Percentiles rank a stretch among this genome's conserved stretches.
Evolutionary conservation across 2,797 vertebrate species (phyloP).

Genomic region (Liasis olivaceus): DNA sequence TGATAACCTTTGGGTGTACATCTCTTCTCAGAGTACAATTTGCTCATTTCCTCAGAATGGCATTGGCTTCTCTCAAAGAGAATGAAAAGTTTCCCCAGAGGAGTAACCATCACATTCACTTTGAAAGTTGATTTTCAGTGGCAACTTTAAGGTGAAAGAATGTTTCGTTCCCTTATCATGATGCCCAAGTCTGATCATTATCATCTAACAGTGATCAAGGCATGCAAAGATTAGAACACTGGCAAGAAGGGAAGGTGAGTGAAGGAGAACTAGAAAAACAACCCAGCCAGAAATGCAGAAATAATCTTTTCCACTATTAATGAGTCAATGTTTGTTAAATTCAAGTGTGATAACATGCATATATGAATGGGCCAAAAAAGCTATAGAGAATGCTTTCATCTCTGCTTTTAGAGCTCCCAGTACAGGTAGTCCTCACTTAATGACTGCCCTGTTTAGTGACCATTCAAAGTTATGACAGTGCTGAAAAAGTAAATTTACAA

Average conservation of each 20-base stretch:
- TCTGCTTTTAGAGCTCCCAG: too few relatives aligned
- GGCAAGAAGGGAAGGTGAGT: not conserved
- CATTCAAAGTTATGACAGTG: too few relatives aligned
- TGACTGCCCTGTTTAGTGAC: too few relatives aligned
- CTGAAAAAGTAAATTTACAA: too few relatives aligned
- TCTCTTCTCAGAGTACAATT: not conserved
- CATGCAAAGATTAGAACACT: not conserved
- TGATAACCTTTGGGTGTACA: not conserved
- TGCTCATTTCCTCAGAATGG: not conserved
- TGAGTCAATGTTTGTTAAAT: not conserved
- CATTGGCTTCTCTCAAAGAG: not conserved
- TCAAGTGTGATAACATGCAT: not conserved
- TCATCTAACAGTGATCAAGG: not conserved
- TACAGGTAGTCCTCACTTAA: too few relatives aligned
- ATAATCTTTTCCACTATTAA: not conserved
- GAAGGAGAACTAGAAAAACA: not conserved
- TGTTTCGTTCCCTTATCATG: not conserved
- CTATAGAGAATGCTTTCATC: too few relatives aligned
- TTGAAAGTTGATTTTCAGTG: not conserved
- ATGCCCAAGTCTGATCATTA: not conserved
- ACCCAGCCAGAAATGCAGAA: not conserved
- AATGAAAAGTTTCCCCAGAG: not conserved
- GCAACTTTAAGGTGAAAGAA: not conserved
- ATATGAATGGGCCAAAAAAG: not conserved
- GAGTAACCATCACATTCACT: not conserved